Percentiles rank a stretch among this genome's conserved stretches.
Conservation (phyloP, 1,140 invertebrate genomes). For the Pseudomyrmex sp. region DNA sequence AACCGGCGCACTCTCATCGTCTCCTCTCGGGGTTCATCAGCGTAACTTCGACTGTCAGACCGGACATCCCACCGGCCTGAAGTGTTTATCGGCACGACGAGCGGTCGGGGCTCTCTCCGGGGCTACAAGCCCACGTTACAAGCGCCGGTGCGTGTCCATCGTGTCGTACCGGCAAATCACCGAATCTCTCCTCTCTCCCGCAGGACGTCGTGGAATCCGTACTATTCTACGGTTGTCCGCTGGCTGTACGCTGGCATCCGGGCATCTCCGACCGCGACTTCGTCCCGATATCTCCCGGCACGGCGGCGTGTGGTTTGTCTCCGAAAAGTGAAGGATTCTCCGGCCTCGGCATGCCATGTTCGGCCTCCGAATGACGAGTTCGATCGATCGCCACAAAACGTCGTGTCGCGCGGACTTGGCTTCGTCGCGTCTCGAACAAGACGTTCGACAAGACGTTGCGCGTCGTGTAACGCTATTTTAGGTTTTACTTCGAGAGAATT, state of each 20-base stretch:
- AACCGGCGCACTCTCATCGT: slow-evolving; percentile 25
- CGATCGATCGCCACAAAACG: slow-evolving; percentile 34
- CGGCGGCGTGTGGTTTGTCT: slow-evolving; percentile 25
- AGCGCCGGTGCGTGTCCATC: slow-evolving; percentile 68
- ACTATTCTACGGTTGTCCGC: slow-evolving; percentile 58
- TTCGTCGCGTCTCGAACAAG: background rate
- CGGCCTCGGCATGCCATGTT: slow-evolving; percentile 1
- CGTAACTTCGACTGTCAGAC: slow-evolving; percentile 70
- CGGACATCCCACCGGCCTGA: slow-evolving; percentile 63
- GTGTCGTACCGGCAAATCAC: slow-evolving; percentile 73
- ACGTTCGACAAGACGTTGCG: background rate
- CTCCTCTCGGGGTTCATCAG: slow-evolving; percentile 63
- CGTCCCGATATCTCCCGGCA: slow-evolving; percentile 30
- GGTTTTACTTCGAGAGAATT: background rate
- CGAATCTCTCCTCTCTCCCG: slow-evolving; percentile 64
- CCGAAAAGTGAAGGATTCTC: slow-evolving; percentile 49
- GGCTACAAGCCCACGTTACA: slow-evolving; percentile 68
- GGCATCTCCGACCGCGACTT: slow-evolving; percentile 64
- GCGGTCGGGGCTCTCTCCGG: slow-evolving; percentile 21
- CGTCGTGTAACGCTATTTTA: background rate
- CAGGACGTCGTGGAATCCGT: slow-evolving; percentile 67
- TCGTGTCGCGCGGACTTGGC: background rate
- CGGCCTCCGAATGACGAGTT: slow-evolving; percentile 23
- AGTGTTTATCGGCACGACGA: slow-evolving; percentile 70
- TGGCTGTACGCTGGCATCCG: slow-evolving; percentile 52